Conservation (phyloP, 2,797 vertebrate genomes). For the Acanthis flammea region DNA sequence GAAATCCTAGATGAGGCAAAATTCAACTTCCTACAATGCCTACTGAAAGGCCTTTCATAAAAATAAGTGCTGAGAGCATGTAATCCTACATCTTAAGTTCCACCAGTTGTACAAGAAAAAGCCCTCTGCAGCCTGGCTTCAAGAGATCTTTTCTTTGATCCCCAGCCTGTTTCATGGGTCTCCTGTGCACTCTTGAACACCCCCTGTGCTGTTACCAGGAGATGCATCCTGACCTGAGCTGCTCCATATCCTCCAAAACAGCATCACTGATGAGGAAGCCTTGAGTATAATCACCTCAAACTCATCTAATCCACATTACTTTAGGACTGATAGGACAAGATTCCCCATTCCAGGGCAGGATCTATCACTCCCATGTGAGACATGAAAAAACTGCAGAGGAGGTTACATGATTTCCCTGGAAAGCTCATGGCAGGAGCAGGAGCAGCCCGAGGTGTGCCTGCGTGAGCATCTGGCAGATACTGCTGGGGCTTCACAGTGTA, state of each 20-base stretch:
- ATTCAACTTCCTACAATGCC: not conserved
- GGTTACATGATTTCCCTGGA: not conserved
- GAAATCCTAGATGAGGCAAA: not conserved
- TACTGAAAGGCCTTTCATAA: not conserved
- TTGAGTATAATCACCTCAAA: not conserved
- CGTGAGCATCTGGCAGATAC: not conserved
- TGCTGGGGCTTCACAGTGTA: not conserved
- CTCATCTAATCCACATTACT: not conserved
- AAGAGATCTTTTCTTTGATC: not conserved
- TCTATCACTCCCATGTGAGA: not conserved
- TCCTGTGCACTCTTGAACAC: not conserved
- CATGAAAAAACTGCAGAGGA: not conserved
- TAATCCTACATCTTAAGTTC: not conserved
- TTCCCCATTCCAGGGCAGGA: not conserved
- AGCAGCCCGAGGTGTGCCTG: not conserved
- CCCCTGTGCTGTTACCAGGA: not conserved
- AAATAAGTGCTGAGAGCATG: not conserved
- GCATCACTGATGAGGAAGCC: not conserved
- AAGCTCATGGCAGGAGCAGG: not conserved
- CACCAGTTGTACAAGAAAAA: not conserved
- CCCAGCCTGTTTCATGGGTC: not conserved
- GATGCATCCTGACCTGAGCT: not conserved
- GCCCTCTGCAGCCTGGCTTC: not conserved
- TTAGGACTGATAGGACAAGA: not conserved
- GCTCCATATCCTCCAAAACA: not conserved